Evolutionary conservation across 1,140 invertebrate species (phyloP), one percentile per base, ranked within the genome.

Genomic region (Formica selysi): DNA sequence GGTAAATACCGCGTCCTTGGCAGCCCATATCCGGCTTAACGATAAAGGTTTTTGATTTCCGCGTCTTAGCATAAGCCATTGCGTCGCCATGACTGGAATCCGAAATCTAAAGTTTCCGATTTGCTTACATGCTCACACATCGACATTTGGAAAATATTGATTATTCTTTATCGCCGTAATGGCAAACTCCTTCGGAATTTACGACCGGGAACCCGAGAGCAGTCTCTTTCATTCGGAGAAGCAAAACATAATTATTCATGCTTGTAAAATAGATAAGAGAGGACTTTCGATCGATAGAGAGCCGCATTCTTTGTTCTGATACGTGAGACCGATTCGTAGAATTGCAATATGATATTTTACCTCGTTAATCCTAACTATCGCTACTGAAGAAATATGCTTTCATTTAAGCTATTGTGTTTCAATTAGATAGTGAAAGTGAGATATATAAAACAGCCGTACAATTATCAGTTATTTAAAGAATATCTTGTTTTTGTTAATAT

Each of bases 21-120:
- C 98, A 98, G 0, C 98, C 98, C 36, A 96, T 96, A 91, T 98
- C 98, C 0, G 98, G 98, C 95, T 99, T 99, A 67, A 98, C 95
- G 85, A 99, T 99, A 91, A 97, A 98, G 0, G 98, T 98, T 91
- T 97, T 97, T 73, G 97, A 97, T 92, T 96, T 97, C 86, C 97
- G 96, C 76, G 96, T 94, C 91, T 96, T 96, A 81, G 95, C 96
- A 85, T 97, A 97, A 70, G 96, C 96, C 22, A 96, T 89, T 6
- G 96, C 96, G 79, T 97, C 97, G 41, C 96, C 96, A 76, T 96
- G 95, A 93, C 96, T 97, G 36, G 22, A 91, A 91, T 68, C 32
- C 78, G 41, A 86, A 67, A 86, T 76, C 51, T 62, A 57, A 19
- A 41, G 61, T 57, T 88, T 89, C 36, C 51, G 41, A 67, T 61